phyloP scores from a whole-genome alignment of 2,888 invertebrate genomes.

The Polyommatus icarus region DNA sequence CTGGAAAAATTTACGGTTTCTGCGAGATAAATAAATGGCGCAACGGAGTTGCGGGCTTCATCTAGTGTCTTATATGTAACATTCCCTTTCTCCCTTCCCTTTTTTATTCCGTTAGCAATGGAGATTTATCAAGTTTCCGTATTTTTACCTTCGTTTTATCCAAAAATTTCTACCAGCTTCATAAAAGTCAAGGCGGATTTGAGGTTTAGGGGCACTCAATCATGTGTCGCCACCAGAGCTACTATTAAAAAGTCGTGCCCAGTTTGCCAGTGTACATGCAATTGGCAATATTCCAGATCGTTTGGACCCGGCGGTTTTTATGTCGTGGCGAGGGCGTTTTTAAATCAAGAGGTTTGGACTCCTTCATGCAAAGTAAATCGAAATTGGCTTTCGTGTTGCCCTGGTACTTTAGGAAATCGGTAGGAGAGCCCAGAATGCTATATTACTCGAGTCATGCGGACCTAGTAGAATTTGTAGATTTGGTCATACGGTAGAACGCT shows the following conservation, averaged over 20 bases:
- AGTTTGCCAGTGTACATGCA: slow-evolving; percentile 51
- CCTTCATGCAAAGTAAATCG: slow-evolving; percentile 26
- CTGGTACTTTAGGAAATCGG: no score
- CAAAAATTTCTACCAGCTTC: slow-evolving; percentile 3
- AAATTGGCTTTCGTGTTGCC: slow-evolving; percentile 2
- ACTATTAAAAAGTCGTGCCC: slow-evolving; percentile 50
- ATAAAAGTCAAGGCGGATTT: slow-evolving; percentile 28
- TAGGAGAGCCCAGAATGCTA: no score
- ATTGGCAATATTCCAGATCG: slow-evolving; percentile 56
- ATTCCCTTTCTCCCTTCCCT: no score
- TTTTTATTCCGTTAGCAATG: no score
- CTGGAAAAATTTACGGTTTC: no score
- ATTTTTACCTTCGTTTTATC: background rate
- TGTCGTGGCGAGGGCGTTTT: slow-evolving; percentile 39
- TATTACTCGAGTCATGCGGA: no score
- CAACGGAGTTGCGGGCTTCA: no score
- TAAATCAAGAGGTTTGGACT: slow-evolving; percentile 32
- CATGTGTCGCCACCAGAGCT: slow-evolving; percentile 47
- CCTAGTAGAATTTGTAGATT: no score
- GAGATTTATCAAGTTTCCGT: no score
- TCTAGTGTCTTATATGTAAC: no score
- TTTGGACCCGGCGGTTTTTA: slow-evolving; percentile 52
- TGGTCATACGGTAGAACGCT: no score
- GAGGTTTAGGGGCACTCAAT: slow-evolving; percentile 41
- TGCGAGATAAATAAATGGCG: no score